phyloP scores from a whole-genome alignment of 2,113 vertebrate genomes.

The Electrona antarctica region DNA sequence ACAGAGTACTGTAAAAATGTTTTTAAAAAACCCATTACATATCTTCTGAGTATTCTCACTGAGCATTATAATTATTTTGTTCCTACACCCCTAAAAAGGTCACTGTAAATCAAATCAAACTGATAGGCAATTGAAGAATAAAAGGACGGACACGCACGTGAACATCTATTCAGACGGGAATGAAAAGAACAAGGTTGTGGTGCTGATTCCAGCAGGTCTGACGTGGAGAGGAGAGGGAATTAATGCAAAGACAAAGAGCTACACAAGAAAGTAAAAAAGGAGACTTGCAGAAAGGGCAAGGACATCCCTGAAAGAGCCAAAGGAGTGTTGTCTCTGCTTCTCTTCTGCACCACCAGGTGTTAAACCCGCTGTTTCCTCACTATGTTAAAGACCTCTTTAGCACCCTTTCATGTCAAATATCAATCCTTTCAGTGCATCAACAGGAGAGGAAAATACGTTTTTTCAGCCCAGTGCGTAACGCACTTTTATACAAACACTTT shows the following conservation, averaged over 20 bases:
- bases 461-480: constrained; percentile 52
- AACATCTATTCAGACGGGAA: constrained; percentile 40
- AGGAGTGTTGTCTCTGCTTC: constrained; percentile 44
- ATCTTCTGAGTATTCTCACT: too few species aligned
- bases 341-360: constrained; percentile 1
- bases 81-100: too few species aligned
- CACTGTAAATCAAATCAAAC: too few species aligned
- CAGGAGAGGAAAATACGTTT: not conserved
- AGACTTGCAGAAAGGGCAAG: too few species aligned
- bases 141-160: too few species aligned
- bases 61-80: too few species aligned
- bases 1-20: too few species aligned
- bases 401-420: constrained; percentile 78
- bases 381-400: constrained; percentile 75
- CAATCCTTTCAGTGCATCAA: constrained; percentile 72
- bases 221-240: too few species aligned
- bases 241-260: constrained; percentile 8
- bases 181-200: constrained; percentile 31
- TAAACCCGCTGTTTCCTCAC: constrained; percentile 73
- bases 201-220: too few species aligned
- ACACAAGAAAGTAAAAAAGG: not conserved
- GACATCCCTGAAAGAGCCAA: too few species aligned
- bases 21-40: too few species aligned
- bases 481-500: constrained; percentile 75
- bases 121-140: too few species aligned